Evolutionary conservation across 1,140 invertebrate species (phyloP).

Genomic region (Drosophila yakuba): DNA sequence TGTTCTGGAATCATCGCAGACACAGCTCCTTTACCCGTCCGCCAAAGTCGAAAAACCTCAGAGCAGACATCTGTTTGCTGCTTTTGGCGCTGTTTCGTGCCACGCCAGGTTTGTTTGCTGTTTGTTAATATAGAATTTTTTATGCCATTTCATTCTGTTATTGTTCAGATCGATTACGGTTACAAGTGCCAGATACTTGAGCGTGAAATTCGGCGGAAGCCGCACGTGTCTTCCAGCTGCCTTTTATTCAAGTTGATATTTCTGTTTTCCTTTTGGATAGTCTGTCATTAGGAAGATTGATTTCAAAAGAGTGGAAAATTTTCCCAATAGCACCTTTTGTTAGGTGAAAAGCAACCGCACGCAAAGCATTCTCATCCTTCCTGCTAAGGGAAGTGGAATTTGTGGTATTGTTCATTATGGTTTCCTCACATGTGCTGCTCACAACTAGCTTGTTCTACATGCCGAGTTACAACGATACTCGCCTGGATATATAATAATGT

Average conservation of each 20-base stretch:
- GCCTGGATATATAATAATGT: too few relatives aligned
- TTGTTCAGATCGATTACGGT: conserved; percentile 77
- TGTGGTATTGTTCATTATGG: conserved; percentile 4
- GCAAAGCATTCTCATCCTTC: conserved; percentile 22
- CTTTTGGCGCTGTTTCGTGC: conserved; percentile 31
- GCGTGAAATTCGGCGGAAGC: conserved; percentile 63
- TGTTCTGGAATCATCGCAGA: conserved; percentile 50
- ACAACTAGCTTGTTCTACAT: not conserved
- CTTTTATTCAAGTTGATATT: conserved; percentile 18
- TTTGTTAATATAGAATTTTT: conserved; percentile 57
- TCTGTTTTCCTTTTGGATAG: conserved; percentile 29
- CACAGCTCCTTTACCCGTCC: conserved; percentile 11
- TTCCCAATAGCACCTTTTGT: conserved; percentile 47
- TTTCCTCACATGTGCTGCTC: not conserved
- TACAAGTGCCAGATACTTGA: conserved; percentile 80
- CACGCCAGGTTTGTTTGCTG: conserved; percentile 47
- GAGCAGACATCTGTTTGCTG: conserved; percentile 37
- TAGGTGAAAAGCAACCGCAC: conserved; percentile 43
- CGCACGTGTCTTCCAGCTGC: conserved; percentile 72
- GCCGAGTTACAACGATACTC: too few relatives aligned
- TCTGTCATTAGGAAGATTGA: conserved; percentile 82
- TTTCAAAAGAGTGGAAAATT: conserved; percentile 70
- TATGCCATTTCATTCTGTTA: conserved; percentile 61
- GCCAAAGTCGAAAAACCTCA: conserved; percentile 14
- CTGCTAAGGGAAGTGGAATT: conserved; percentile 1